Base-by-base conservation (phyloP, 2,888 invertebrate species). In the Apamea anceps region DNA sequence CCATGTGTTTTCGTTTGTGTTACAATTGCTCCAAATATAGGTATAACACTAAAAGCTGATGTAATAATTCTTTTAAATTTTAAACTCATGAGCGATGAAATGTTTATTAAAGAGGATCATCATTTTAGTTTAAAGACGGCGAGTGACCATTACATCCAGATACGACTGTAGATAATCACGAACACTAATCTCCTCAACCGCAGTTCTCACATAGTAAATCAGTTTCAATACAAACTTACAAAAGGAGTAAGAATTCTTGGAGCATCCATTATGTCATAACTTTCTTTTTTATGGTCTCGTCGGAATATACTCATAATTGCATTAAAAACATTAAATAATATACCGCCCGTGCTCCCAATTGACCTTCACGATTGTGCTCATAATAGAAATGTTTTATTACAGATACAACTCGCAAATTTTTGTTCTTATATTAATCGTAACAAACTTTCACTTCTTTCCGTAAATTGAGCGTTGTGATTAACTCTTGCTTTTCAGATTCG, bases 361-460 rank as follows among this genome's bases (percentile, higher is more conserved):
- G 91, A 93, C 93, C 93, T 93, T 92, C 92, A 92, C 93, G 92
- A 88, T 83, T 88, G 85, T 88, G 73, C 85, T 85, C 80, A 88
- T 90, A 91, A 91, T 91, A 82, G 88, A 88, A 87, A 85, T 90
- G 88, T 81, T 90, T 88, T 91, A 87, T 88, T 89, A 86, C 85
- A 76, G 65, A 85, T 77, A 79, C 84, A 84, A 78, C 82, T 85
- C 89, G 88, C 83, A 87, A 88, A 86, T 90, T 92, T 91, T 92
- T 91, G 85, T 91, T 92, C 90, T 92, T 91, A 89, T 91, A 90
- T 89, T 91, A 91, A 91, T 90, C 85, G 89, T 90, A 89, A 88
- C 87, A 88, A 90, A 94, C 94, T 94, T 94, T 95, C 95, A 94
- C 94, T 94, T 88, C 91, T 92, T 94, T 95, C 92, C 93, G 92